These are phyloP conservation scores for Hypomecis punctinalis DNA, from an alignment of 2,888 invertebrate genomes.

Conservation along the genomic window DNA sequence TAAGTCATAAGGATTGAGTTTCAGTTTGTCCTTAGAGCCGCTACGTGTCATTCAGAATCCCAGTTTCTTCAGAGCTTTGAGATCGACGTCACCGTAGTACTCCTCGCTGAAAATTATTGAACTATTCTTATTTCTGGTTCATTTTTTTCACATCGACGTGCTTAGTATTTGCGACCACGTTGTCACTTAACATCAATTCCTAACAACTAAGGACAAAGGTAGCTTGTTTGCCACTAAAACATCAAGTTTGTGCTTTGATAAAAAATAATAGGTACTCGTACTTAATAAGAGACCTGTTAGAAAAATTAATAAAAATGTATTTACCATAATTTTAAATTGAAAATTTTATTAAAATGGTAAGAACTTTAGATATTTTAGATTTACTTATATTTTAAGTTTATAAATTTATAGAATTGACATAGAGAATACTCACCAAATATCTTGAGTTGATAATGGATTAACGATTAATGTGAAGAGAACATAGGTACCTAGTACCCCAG, in stretches of 20 bases:
- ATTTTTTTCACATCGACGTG: neutral
- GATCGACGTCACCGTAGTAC: conserved; percentile 96
- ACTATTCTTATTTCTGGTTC: conserved; percentile 25
- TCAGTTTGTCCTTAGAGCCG: conserved; percentile 80
- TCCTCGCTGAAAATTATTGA: conserved; percentile 89
- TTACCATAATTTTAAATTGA: no score
- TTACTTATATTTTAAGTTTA: neutral
- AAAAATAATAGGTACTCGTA: no score
- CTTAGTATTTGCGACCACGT: no score
- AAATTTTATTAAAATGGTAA: neutral
- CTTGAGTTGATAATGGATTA: neutral
- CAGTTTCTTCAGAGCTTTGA: conserved; percentile 94
- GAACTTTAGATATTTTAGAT: neutral
- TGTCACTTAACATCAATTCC: no score
- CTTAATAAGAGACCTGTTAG: no score
- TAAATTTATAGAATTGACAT: neutral
- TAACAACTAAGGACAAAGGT: no score
- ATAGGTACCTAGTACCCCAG: conserved; percentile 38
- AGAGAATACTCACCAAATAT: conserved; percentile 32
- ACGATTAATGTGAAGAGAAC: conserved; percentile 26
- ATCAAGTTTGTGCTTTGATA: no score
- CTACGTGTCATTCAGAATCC: conserved; percentile 87
- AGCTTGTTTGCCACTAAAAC: no score
- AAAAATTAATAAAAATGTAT: no score
- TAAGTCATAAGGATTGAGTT: conserved; percentile 73